Evolutionary conservation across 2,888 invertebrate species (phyloP).

Genomic region (Ypsolopha sequella): DNA sequence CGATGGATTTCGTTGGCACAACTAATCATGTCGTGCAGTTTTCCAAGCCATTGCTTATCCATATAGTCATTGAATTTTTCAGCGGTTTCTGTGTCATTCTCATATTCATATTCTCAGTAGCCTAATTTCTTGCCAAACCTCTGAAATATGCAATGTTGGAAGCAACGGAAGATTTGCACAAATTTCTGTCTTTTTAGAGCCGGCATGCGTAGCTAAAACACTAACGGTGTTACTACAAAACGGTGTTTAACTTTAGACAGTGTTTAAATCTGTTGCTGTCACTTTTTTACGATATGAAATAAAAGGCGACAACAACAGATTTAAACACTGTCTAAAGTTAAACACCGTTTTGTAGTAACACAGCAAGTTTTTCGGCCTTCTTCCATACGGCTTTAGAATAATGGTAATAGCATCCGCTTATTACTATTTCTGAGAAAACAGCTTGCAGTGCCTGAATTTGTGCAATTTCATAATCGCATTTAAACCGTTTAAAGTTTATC

Average conservation of each 20-base stretch:
- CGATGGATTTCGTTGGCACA: neutral
- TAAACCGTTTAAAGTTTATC: constrained; percentile 2
- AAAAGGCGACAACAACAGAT: too few species aligned
- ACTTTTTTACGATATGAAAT: too few species aligned
- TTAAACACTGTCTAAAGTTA: too few species aligned
- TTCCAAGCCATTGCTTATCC: neutral
- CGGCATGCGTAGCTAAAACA: neutral
- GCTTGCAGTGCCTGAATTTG: constrained; percentile 3
- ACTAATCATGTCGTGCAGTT: neutral
- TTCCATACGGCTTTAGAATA: constrained; percentile 4
- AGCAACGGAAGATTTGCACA: constrained; percentile 3
- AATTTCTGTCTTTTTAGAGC: constrained; percentile 1
- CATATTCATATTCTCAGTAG: neutral
- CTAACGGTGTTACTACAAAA: too few species aligned
- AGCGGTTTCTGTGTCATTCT: neutral
- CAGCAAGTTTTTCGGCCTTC: constrained; percentile 1
- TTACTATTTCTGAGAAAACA: constrained; percentile 4
- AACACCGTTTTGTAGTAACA: too few species aligned
- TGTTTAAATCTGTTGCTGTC: too few species aligned
- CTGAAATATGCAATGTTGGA: neutral
- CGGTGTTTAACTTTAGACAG: too few species aligned
- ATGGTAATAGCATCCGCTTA: constrained; percentile 3
- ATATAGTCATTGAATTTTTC: neutral
- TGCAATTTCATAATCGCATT: constrained; percentile 5
- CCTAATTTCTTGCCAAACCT: constrained; percentile 3